Evolutionary conservation across 1,140 invertebrate genomes (phyloP).

Genomic region (Drosophila jambulina): DNA sequence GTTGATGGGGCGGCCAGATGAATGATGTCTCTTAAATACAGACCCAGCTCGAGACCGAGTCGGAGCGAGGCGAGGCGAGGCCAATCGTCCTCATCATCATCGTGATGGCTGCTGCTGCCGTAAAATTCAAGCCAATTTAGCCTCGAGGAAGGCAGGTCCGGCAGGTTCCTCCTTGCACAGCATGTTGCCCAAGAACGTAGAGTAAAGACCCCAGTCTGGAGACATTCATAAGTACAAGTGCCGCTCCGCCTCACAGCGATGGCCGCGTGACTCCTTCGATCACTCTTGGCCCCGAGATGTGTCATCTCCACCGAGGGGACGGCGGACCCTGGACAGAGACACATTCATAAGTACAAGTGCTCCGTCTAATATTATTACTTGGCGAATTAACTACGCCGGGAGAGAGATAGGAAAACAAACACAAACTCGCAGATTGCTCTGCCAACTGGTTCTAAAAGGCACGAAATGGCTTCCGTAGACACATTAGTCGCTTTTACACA

Average conservation of each 20-base stretch:
- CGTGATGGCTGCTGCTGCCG: constrained; percentile 60
- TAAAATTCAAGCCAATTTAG: constrained; percentile 82
- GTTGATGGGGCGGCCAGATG: constrained; percentile 79
- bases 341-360: constrained; percentile 76
- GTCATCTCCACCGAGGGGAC: background rate
- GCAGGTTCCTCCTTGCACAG: constrained; percentile 73
- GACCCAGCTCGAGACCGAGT: constrained; percentile 42
- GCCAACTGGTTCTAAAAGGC: constrained; percentile 77
- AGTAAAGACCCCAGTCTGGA: background rate
- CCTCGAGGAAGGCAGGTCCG: constrained; percentile 61
- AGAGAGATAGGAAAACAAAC: constrained; percentile 35
- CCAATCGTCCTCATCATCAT: constrained; percentile 71
- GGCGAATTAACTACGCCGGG: constrained; percentile 77
- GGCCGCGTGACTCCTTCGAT: constrained; percentile 31
- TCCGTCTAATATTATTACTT: constrained; percentile 79
- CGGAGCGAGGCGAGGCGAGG: constrained; percentile 38
- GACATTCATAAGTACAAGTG: constrained; percentile 66
- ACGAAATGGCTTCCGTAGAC: constrained; percentile 84
- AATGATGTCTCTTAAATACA: constrained; percentile 83
- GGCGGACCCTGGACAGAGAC: background rate
- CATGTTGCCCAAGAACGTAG: constrained; percentile 57
- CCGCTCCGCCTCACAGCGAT: constrained; percentile 13
- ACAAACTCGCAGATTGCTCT: constrained; percentile 48
- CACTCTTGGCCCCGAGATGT: constrained; percentile 5
- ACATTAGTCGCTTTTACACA: constrained; percentile 84